Percentiles rank a stretch among this genome's conserved stretches.
phyloP scores from a whole-genome alignment of 2,797 vertebrate genomes.

The Mallotus villosus region DNA sequence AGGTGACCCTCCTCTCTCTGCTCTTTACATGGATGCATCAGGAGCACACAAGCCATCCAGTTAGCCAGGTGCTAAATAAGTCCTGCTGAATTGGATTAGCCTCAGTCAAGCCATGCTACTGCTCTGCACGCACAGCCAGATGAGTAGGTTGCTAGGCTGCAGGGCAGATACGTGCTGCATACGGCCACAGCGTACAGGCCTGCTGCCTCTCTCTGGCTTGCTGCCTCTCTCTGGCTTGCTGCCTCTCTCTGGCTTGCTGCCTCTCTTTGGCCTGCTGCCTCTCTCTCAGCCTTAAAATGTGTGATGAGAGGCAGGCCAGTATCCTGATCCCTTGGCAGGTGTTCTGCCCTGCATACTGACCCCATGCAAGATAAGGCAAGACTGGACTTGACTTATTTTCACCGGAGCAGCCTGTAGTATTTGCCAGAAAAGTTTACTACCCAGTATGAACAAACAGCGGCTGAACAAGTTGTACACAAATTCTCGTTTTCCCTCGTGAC shows the following conservation, averaged over 20 bases:
- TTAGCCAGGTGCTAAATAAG: constrained; percentile 38
- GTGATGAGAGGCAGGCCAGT: too few relatives aligned
- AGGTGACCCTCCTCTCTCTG: constrained; percentile 44
- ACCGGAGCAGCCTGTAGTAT: not conserved
- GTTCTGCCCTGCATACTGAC: not conserved
- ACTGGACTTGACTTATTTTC: constrained; percentile 18
- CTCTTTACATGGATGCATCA: not conserved
- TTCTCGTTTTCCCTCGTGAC: not conserved
- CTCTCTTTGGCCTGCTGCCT: too few relatives aligned
- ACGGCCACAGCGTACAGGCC: too few relatives aligned
- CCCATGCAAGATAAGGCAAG: constrained; percentile 17
- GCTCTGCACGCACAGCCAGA: constrained; percentile 38
- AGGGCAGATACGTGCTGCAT: constrained; percentile 18
- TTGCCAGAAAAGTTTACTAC: constrained; percentile 14
- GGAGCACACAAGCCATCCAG: constrained; percentile 17
- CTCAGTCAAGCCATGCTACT: constrained; percentile 49
- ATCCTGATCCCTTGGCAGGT: too few relatives aligned
- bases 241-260: too few relatives aligned
- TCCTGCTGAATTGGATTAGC: constrained; percentile 63
- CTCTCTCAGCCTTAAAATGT: too few relatives aligned
- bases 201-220: too few relatives aligned
- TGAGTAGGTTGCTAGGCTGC: constrained; percentile 19
- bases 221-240: too few relatives aligned
- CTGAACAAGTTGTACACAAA: not conserved
- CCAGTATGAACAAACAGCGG: not conserved